A percentile compares a stretch with the other conserved stretches of the same genome.
phyloP scores from a whole-genome alignment of 2,888 invertebrate species.

The Pseudoips prasinana region DNA sequence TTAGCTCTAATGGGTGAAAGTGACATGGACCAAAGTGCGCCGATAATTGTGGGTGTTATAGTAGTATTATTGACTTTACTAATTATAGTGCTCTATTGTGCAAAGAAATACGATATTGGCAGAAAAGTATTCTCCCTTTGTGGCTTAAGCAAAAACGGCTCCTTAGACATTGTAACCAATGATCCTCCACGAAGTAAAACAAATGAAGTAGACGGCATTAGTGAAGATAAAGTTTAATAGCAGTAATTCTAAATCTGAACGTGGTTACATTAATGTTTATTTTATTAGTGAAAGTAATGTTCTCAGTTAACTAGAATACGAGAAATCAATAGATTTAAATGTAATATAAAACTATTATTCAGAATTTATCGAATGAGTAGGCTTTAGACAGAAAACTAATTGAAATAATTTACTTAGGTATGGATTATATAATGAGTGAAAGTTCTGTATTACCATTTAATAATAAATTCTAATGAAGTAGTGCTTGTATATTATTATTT shows the following conservation, averaged over 20 bases:
- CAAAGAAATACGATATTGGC: constrained; percentile 58
- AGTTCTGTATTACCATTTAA: constrained; percentile 17
- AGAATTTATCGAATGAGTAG: no score
- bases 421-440: constrained; percentile 22
- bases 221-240: constrained; percentile 66
- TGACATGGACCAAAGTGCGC: constrained; percentile 65
- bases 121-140: constrained; percentile 57
- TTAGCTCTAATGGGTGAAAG: constrained; percentile 38
- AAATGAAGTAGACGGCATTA: constrained; percentile 56
- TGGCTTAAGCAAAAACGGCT: constrained; percentile 70
- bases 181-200: constrained; percentile 56
- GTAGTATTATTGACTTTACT: constrained; percentile 57
- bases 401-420: no score
- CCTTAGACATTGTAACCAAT: constrained; percentile 67
- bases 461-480: constrained; percentile 15
- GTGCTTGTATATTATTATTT: no score
- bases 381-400: no score
- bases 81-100: constrained; percentile 64
- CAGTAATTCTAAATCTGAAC: constrained; percentile 9
- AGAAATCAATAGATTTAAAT: no score
- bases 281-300: constrained; percentile 23
- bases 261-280: constrained; percentile 21
- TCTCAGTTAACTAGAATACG: no score
- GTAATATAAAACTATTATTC: no score
- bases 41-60: constrained; percentile 63